Evolutionary conservation across 2,797 vertebrate species (phyloP), one percentile per base, ranked within the genome.

Genomic region (Gadopsis marmoratus): DNA sequence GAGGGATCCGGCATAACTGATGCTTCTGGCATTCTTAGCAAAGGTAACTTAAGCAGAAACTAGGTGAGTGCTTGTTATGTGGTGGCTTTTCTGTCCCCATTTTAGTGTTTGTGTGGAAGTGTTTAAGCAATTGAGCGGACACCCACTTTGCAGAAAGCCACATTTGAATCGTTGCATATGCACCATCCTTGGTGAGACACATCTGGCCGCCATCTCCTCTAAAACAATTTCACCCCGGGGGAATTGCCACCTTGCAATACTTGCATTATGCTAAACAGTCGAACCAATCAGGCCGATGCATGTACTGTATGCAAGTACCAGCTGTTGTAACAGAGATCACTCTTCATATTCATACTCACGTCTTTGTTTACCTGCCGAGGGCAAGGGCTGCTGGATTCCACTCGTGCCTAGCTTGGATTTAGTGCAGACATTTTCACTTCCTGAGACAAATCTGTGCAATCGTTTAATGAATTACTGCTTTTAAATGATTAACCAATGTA

Each of bases 181-280:
- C 59, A 58, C 68, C 39, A 7, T 74, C 60, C 47, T 59, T 48
- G 19, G 45, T 47, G 68, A 77, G 72, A 73, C 75, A 74, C 89
- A 90, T 89, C 89, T 88, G 90, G 84, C n/a, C 11, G 14, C 71
- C 59, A 71, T 81, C 54, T 85, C 85, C 61, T 79, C 74, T 62
- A 53, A 76, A 86, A 89, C 81, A 74, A 80, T 81, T 83, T 63
- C 59, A 45, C 78, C 63, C 59, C 0, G 4, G 72, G 80, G 80
- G 86, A 87, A 84, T 79, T 83, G 74, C 76, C 81, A 88, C 82
- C 86, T 87, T 85, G 85, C 84, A 82, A 76, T 74, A 88, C 73
- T 87, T 83, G 83, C 85, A 86, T 89, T 87, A 91, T 89, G 90
- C 87, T 90, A 88, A 89, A 65, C 69, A 88, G 82, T 72, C 62